Evolutionary conservation across 2,888 invertebrate species (phyloP), one percentile per base, ranked within the genome.

Genomic region (Petrolisthes manimaculis): DNA sequence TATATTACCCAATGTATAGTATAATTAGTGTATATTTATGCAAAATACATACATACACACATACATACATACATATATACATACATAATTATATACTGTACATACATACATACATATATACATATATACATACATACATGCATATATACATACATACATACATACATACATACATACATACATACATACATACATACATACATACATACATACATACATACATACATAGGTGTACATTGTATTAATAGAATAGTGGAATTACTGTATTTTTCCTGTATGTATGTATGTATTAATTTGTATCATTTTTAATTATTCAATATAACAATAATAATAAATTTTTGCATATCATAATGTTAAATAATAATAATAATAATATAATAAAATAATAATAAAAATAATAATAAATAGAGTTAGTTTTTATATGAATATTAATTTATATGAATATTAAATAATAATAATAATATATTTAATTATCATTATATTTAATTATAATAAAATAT

Each of bases 191-290:
- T 37, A 37, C 37, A 51, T 53, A 80, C 21, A 53, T 53, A 80
- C 21, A 80, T 53, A 9, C 21, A 80, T 9, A 51, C 21, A 53
- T 5, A 51, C 21, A 80, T 53, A 9, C 53, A 3, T 77, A 77
- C 21, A 80, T 80, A 80, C 53, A 80, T 80, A 80, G 24, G 53
- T 80, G 53, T 80, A 80, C 53, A 80, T 80, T 37, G 37, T 37
- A 37, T 37, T 37, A 37, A 37, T 37, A 37, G 37, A 37, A 37
- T 37, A 37, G 37, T 37, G 37, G 37, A 37, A 37, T 37, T 37
- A 37, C 37, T 37, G 37, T 37, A 37, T 37, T 37, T 37, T 37
- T 37, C 37, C 0, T 37, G 53, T 80, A 80, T 80, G 53, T 80
- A 51, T 80, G 53, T 80, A 80, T 80, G 53, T 80, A 80, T 37